A percentile compares a stretch with the other conserved stretches of the same genome.
Conservation (phyloP, 2,888 invertebrate genomes). For the Drosophila kokeensis region DNA sequence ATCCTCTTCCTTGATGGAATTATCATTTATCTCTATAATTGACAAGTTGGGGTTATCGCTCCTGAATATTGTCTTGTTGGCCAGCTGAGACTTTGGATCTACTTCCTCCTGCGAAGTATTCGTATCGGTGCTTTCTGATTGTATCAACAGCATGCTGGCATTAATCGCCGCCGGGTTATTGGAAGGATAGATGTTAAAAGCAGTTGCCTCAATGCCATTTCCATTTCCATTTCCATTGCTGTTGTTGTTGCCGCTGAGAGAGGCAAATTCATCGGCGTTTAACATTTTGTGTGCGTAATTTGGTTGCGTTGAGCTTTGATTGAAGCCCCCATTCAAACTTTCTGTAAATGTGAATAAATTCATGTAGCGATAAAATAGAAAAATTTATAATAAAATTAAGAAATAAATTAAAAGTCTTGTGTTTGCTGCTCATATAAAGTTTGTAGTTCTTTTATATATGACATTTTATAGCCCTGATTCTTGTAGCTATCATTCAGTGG, state of each 20-base stretch:
- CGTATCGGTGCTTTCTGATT: conserved; percentile 83
- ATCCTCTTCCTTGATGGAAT: conserved; percentile 79
- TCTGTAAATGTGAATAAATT: conserved; percentile 60
- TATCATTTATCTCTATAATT: conserved; percentile 85
- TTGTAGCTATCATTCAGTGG: conserved; percentile 15
- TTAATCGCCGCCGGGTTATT: conserved; percentile 51
- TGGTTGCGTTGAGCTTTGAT: conserved; percentile 41
- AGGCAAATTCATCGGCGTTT: conserved; percentile 69
- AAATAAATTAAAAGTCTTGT: conserved; percentile 10
- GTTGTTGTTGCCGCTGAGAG: conserved; percentile 61
- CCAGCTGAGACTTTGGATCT: conserved; percentile 84
- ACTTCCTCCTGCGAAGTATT: conserved; percentile 84
- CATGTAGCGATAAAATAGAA: conserved; percentile 1
- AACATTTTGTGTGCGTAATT: conserved; percentile 55
- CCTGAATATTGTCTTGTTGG: conserved; percentile 85
- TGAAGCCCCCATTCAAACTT: conserved; percentile 62
- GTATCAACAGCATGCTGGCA: conserved; percentile 77
- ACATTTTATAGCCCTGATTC: background rate
- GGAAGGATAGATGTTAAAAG: conserved; percentile 18
- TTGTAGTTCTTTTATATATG: conserved; percentile 48
- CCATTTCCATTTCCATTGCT: conserved; percentile 38
- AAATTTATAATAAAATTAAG: conserved; percentile 20
- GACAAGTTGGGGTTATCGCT: conserved; percentile 85
- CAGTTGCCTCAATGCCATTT: conserved; percentile 43
- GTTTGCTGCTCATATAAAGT: conserved; percentile 36